phyloP scores from a whole-genome alignment of 2,113 vertebrate species.

The Nicator chloris region DNA sequence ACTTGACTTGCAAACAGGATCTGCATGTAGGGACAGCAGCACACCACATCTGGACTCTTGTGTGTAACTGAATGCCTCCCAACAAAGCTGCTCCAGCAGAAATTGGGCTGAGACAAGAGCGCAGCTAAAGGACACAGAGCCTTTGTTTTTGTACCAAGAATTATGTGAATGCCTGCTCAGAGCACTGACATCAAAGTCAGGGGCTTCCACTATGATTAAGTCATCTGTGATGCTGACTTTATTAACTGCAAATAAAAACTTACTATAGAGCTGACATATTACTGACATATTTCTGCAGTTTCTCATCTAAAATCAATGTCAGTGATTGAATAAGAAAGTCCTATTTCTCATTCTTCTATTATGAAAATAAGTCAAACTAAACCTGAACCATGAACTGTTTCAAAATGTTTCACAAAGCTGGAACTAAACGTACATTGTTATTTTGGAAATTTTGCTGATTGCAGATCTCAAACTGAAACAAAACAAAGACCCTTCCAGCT shows the following conservation, averaged over 20 bases:
- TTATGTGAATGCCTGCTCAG: neutral
- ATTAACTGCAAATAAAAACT: neutral
- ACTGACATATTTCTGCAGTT: constrained; percentile 1
- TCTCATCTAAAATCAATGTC: neutral
- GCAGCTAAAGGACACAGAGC: neutral
- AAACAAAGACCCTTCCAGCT: neutral
- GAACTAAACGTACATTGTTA: neutral
- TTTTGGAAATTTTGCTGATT: neutral
- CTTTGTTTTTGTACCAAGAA: neutral
- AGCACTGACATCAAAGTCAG: neutral
- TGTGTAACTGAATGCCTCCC: neutral
- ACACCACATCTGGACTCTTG: rapidly evolving
- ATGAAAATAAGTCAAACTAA: neutral
- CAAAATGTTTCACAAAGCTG: neutral
- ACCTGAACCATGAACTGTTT: neutral
- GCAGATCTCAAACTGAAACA: neutral
- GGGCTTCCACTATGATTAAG: neutral
- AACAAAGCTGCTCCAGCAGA: neutral
- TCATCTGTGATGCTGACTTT: neutral
- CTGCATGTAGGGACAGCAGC: neutral
- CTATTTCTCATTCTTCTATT: neutral
- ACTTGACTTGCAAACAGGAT: neutral
- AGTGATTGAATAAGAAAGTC: neutral
- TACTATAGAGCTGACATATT: neutral
- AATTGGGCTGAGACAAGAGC: neutral